A percentile compares a stretch with the other conserved stretches of the same genome.
These are phyloP conservation scores for Plutella xylostella DNA, from an alignment of 2,888 invertebrate genomes.

Conservation along the genomic window DNA sequence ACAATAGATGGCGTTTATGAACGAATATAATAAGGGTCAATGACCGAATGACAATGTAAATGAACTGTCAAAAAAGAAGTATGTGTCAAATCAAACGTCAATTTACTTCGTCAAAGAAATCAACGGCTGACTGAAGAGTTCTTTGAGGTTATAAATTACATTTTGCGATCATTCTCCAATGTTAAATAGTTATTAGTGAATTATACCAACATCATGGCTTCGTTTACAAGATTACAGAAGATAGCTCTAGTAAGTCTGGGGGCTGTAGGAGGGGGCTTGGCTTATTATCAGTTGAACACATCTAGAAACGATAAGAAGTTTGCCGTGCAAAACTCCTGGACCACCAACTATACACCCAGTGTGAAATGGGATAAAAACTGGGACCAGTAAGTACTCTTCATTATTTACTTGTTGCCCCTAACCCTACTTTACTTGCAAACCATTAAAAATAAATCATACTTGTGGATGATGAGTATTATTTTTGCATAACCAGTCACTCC, in stretches of 20 bases:
- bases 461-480: no score
- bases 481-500: no score
- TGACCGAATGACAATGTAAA: no score
- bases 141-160: no score
- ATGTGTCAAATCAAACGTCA: no score
- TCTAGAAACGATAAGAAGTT: slow-evolving; percentile 48
- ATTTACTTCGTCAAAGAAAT: no score
- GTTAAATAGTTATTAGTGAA: slow-evolving; percentile 1
- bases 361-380: slow-evolving; percentile 89
- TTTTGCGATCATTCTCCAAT: no score
- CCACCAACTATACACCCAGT: slow-evolving; percentile 73
- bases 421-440: neutral
- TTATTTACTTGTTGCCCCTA: neutral
- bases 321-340: slow-evolving; percentile 75
- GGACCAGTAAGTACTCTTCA: slow-evolving; percentile 78
- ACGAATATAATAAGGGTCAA: no score
- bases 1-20: no score
- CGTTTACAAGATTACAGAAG: slow-evolving; percentile 69
- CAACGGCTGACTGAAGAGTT: no score
- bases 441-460: no score
- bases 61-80: no score
- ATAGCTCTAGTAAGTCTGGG: slow-evolving; percentile 71
- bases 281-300: slow-evolving; percentile 69
- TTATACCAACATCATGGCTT: slow-evolving; percentile 51
- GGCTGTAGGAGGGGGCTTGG: slow-evolving; percentile 73